Conservation (phyloP, 2,113 vertebrate genomes). For the Bos indicus region DNA sequence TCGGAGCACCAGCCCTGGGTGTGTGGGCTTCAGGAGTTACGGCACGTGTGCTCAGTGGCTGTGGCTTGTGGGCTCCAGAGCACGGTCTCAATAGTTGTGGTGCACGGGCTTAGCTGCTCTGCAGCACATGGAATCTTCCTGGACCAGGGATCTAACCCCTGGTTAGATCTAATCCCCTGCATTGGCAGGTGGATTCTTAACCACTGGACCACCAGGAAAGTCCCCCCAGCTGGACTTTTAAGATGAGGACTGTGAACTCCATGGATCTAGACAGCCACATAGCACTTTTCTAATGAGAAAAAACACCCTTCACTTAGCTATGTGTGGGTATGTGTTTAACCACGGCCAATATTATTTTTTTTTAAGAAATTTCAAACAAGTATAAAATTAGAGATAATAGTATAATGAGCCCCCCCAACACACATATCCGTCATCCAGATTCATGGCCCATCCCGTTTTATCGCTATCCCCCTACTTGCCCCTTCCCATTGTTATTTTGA, state of each 20-base stretch:
- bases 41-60: neutral
- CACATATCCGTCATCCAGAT: neutral
- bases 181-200: neutral
- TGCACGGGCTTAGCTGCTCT: neutral
- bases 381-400: neutral
- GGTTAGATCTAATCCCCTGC: no score
- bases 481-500: neutral
- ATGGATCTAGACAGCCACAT: neutral
- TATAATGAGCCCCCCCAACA: neutral
- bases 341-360: neutral
- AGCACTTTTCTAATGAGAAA: neutral
- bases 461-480: neutral
- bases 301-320: neutral
- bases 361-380: neutral
- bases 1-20: neutral
- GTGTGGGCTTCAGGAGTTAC: neutral
- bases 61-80: neutral
- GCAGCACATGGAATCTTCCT: neutral
- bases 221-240: neutral
- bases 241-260: neutral
- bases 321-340: neutral
- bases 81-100: fast-evolving
- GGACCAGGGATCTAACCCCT: neutral
- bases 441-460: no score
- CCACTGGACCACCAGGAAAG: neutral